phyloP scores from a whole-genome alignment of 1,140 invertebrate genomes.

The Nasonia vitripennis region DNA sequence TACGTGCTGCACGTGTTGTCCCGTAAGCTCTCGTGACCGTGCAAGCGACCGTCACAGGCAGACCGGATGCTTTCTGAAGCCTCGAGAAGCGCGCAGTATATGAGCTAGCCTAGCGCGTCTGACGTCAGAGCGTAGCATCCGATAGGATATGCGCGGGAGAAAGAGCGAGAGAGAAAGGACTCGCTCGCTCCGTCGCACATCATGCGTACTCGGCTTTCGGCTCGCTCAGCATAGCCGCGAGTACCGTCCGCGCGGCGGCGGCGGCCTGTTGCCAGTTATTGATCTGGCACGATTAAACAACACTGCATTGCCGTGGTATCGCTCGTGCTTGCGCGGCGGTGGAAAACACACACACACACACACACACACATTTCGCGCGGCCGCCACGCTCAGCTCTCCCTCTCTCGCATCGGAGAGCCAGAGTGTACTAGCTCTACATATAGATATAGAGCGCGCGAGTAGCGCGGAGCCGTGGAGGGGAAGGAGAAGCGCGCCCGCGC shows the following conservation, averaged over 20 bases:
- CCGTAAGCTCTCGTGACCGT: neutral
- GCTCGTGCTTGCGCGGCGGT: constrained; percentile 29
- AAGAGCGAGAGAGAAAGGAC: no score
- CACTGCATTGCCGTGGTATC: constrained; percentile 71
- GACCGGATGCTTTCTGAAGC: no score
- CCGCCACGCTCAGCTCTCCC: neutral
- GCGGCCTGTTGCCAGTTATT: constrained; percentile 74
- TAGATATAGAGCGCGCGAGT: neutral
- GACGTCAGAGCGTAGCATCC: neutral
- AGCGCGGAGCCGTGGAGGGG: no score
- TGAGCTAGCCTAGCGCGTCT: neutral
- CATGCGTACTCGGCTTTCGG: constrained; percentile 39
- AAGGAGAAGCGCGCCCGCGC: neutral
- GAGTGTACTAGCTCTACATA: neutral
- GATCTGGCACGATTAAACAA: constrained; percentile 74
- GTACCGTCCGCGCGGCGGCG: neutral
- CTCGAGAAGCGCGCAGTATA: no score
- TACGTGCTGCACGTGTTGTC: no score
- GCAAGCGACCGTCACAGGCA: neutral
- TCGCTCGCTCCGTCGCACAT: neutral
- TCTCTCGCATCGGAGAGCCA: neutral
- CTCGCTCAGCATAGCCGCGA: neutral
- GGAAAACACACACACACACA: constrained; percentile 65
- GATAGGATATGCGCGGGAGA: no score
- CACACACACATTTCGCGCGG: constrained; percentile 47